These are phyloP conservation scores for Mastacembelus armatus DNA, from an alignment of 2,797 vertebrate genomes.

Conservation along the genomic window DNA sequence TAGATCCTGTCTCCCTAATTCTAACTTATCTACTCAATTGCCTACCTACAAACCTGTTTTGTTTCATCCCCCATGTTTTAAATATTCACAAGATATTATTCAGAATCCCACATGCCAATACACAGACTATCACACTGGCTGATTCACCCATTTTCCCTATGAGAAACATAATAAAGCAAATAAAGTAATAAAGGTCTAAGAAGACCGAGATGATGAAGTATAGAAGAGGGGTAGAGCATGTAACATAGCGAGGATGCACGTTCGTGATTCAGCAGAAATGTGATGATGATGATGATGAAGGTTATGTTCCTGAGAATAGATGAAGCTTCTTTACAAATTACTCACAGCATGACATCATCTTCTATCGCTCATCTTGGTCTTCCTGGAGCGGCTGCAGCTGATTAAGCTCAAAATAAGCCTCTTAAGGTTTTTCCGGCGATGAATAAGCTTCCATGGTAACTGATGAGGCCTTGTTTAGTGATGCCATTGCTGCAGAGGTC, in stretches of 20 bases:
- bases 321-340: slow-evolving; percentile 31
- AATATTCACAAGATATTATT: slow-evolving; percentile 7
- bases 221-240: neutral
- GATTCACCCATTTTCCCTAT: neutral
- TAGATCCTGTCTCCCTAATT: slow-evolving; percentile 24
- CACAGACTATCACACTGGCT: neutral
- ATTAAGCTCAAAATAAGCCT: slow-evolving; percentile 66
- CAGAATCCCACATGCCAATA: slow-evolving; percentile 11
- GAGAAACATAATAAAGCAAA: slow-evolving; percentile 1
- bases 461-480: slow-evolving; percentile 50
- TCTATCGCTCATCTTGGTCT: slow-evolving; percentile 42
- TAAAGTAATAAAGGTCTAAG: neutral
- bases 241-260: slow-evolving; percentile 8
- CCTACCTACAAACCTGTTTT: slow-evolving; percentile 25
- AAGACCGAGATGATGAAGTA: neutral
- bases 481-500: slow-evolving; percentile 27
- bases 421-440: slow-evolving; percentile 48
- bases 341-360: slow-evolving; percentile 60
- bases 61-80: slow-evolving; percentile 17
- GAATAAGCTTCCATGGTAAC: slow-evolving; percentile 63
- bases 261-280: slow-evolving; percentile 37
- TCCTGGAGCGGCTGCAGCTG: slow-evolving; percentile 53
- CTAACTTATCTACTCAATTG: slow-evolving; percentile 29
- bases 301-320: slow-evolving; percentile 19
- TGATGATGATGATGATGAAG: slow-evolving; percentile 1